These are phyloP conservation scores for Megathymus violae DNA, from an alignment of 1,140 invertebrate genomes.

Conservation along the genomic window DNA sequence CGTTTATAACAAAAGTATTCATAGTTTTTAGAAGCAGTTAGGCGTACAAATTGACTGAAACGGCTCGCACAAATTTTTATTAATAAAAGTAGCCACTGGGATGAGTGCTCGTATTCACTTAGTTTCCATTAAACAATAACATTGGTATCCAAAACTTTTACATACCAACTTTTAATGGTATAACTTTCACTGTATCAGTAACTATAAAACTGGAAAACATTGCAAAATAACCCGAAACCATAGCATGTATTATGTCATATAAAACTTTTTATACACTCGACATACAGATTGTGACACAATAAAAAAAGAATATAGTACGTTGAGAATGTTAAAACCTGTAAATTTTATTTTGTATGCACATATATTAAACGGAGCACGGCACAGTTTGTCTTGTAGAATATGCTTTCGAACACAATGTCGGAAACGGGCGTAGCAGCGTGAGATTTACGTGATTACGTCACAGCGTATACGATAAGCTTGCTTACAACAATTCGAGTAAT, in stretches of 20 bases:
- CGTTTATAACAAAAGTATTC: too few relatives aligned
- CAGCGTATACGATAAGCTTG: constrained; percentile 12
- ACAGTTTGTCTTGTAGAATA: background rate
- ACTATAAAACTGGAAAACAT: background rate
- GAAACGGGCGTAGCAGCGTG: constrained; percentile 7
- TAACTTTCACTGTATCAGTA: background rate
- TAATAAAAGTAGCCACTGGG: background rate
- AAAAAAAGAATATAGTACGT: too few relatives aligned
- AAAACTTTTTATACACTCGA: too few relatives aligned
- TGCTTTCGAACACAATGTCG: constrained; percentile 14
- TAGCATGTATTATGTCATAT: background rate
- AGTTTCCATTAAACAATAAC: background rate
- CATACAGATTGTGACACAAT: too few relatives aligned
- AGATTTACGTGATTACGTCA: constrained; percentile 13
- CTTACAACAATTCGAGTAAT: constrained; percentile 19
- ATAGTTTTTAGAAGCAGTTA: too few relatives aligned
- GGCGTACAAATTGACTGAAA: too few relatives aligned
- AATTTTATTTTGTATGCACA: background rate
- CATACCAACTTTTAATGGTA: background rate
- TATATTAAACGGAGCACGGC: background rate
- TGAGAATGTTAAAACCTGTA: background rate
- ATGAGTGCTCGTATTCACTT: background rate
- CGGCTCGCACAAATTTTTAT: too few relatives aligned
- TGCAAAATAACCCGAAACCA: background rate
- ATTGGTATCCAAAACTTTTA: background rate